Conservation (phyloP, 2,113 vertebrate species). For the Amblyornis subalaris region DNA sequence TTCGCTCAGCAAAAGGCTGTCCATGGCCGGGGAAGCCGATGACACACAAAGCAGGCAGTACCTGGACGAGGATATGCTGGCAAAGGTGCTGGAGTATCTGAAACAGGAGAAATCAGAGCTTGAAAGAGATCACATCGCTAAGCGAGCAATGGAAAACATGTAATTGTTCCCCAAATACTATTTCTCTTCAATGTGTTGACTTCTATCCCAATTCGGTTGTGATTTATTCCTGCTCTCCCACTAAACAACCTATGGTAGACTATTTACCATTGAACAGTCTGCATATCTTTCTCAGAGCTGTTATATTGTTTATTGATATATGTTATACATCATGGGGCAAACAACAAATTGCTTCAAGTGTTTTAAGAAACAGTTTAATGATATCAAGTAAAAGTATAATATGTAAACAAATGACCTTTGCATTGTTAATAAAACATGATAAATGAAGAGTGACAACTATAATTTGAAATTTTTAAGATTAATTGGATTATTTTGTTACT, state of each 20-base stretch:
- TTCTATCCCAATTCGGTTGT: conserved; percentile 66
- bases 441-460: conserved; percentile 63
- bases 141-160: conserved; percentile 81
- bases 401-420: conserved; percentile 52
- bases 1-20: conserved; percentile 72
- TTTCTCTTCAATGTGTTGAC: conserved; percentile 70
- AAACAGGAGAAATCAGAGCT: conserved; percentile 83
- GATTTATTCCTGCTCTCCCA: conserved; percentile 54
- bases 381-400: conserved; percentile 55
- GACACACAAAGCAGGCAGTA: conserved; percentile 66
- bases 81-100: conserved; percentile 86
- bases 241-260: conserved; percentile 40
- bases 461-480: conserved; percentile 75
- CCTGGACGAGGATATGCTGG: conserved; percentile 81
- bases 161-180: conserved; percentile 34
- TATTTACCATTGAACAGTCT: conserved; percentile 56
- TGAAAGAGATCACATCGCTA: conserved; percentile 78
- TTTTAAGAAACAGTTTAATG: conserved; percentile 68
- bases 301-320: conserved; percentile 74
- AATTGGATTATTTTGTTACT: conserved; percentile 83
- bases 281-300: conserved; percentile 66
- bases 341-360: conserved; percentile 63
- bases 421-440: conserved; percentile 59
- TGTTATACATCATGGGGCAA: conserved; percentile 69
- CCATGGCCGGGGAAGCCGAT: conserved; percentile 45